Conservation (phyloP, 2,113 vertebrate species). For the Trichomycterus rosablanca region DNA sequence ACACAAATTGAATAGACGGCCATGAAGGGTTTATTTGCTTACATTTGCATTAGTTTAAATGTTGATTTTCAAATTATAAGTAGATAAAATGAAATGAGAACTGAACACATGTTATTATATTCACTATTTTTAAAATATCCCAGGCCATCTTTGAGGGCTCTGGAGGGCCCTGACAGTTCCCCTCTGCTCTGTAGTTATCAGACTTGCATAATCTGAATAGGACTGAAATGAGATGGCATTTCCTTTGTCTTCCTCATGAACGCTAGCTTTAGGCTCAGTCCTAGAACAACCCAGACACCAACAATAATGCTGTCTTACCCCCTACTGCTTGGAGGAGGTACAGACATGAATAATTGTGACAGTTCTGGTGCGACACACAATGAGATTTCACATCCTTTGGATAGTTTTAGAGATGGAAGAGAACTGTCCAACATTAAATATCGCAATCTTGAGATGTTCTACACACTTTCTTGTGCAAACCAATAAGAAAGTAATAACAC, state of each 20-base stretch:
- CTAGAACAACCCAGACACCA: conserved; percentile 27
- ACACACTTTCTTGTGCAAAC: background rate
- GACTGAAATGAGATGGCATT: conserved; percentile 1
- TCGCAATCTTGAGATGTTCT: background rate
- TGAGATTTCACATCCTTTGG: conserved; percentile 25
- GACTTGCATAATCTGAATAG: background rate
- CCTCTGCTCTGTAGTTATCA: too few species aligned
- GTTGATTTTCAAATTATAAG: too few species aligned
- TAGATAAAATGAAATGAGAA: too few species aligned
- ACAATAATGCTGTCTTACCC: conserved; percentile 38
- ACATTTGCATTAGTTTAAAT: too few species aligned
- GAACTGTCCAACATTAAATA: background rate
- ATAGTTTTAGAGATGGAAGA: conserved; percentile 21
- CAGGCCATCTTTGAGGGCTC: too few species aligned
- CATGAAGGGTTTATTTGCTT: too few species aligned
- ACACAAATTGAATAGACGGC: too few species aligned
- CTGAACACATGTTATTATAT: too few species aligned
- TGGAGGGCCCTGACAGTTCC: too few species aligned
- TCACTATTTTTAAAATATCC: too few species aligned
- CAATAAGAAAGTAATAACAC: background rate
- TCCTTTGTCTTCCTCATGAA: conserved; percentile 37
- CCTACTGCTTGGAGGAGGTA: conserved; percentile 40
- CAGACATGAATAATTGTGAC: conserved; percentile 47
- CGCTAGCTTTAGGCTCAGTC: conserved; percentile 33
- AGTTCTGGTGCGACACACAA: conserved; percentile 44